Percentiles rank a stretch among this genome's conserved stretches.
phyloP scores from a whole-genome alignment of 2,113 vertebrate species.

The Hyaena hyaena region DNA sequence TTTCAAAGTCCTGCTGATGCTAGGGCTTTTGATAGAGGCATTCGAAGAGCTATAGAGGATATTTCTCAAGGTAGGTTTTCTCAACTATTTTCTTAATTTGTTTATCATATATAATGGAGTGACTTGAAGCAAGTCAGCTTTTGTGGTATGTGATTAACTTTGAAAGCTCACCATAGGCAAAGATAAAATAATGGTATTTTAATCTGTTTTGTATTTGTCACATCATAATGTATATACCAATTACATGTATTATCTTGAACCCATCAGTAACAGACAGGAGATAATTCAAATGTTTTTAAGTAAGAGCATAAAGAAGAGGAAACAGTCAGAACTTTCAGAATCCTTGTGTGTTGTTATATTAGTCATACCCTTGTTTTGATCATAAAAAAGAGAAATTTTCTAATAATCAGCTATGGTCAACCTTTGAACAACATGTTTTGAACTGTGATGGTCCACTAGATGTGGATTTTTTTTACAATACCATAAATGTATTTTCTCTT shows the following conservation, averaged over 20 bases:
- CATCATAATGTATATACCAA: neutral
- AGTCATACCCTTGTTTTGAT: neutral
- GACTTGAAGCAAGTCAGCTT: neutral
- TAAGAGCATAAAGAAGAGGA: neutral
- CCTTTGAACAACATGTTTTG: neutral
- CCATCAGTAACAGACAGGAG: neutral
- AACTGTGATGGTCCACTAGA: neutral
- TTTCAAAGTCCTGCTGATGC: conserved; percentile 99
- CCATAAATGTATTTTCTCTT: neutral
- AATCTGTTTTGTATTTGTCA: neutral
- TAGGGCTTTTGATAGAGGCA: conserved; percentile 97
- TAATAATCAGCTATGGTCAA: neutral
- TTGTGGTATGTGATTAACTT: neutral
- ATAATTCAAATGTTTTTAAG: conserved; percentile 22
- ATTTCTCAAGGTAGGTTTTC: conserved; percentile 93
- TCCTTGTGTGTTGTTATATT: neutral
- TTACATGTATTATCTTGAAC: neutral
- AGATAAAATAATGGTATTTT: neutral
- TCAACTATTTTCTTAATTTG: conserved; percentile 41
- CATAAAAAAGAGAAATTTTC: neutral
- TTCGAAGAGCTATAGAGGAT: conserved; percentile 97
- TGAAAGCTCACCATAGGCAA: neutral
- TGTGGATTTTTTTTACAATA: neutral
- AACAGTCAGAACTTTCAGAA: neutral
- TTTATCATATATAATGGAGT: neutral